Base-by-base conservation (phyloP, 2,797 vertebrate species). In the Periophthalmus magnuspinnatus region DNA sequence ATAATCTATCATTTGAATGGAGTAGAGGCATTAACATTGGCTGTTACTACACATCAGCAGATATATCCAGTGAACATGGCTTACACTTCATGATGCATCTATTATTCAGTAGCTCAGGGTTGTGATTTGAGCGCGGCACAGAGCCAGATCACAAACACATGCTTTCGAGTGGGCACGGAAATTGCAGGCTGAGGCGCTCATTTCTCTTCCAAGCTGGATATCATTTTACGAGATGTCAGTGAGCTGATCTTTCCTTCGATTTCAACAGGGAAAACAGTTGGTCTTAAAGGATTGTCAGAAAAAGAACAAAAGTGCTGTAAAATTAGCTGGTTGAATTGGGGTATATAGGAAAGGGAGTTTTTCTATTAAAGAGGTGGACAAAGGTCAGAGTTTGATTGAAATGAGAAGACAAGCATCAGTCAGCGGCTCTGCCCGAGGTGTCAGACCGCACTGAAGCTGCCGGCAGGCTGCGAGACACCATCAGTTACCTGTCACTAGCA, bases 21-120 rank as follows among this genome's bases (percentile, higher is more conserved):
- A 45, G 68, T 65, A 71, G 64, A 55, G 72, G 70, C 50, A 32
- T 68, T 55, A 72, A 66, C 69, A 59, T 71, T 65, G 65, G 52
- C 71, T 45, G 66, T 75, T 74, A 67, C 72, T 72, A 78, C 72
- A 70, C 70, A 67, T 80, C 65, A 73, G 73, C 52, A 76, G 57
- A 80, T 74, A 84, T 89, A 28, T 78, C 83, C 74, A 85, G 77
- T 74, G 80, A 50, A 55, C 78, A 86, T 85, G 83, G 75, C 80
- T 84, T 86, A 86, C 79, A 83, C 90, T 89, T 88, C 81, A 78
- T 79, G 74, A 84, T 83, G 81, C 75, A 81, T 82, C 82, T 90
- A 83, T 89, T 84, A 82, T 86, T 82, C 74, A 79, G 71, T 57
- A 52, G 76, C 74, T 83, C 33, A 11, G 75, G 65, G 72, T 75